Percentiles rank a stretch among this genome's conserved stretches.
Conservation (phyloP, 2,888 invertebrate species). For the Cosmia trapezina region DNA sequence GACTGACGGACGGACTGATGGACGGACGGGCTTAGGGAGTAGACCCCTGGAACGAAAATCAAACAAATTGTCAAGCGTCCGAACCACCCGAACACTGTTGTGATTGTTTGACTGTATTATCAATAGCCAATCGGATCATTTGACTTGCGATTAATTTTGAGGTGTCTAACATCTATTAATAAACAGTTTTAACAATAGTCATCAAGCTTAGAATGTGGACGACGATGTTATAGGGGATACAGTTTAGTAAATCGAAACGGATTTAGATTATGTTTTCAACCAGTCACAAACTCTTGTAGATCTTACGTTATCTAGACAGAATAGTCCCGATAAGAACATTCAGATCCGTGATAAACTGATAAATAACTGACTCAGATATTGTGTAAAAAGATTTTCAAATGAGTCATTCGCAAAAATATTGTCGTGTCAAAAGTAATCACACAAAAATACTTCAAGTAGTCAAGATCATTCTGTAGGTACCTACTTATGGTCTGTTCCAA, state of each 20-base stretch:
- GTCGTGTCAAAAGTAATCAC: background rate
- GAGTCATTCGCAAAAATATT: slow-evolving; percentile 1
- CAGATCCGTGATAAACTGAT: background rate
- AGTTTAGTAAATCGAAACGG: background rate
- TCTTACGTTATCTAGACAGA: background rate
- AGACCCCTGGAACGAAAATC: too few species aligned
- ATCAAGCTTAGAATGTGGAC: background rate
- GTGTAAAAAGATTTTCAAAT: background rate
- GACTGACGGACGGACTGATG: too few species aligned
- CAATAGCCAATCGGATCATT: too few species aligned
- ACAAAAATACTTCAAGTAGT: background rate
- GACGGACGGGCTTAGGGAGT: too few species aligned
- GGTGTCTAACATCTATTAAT: too few species aligned
- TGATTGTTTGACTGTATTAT: too few species aligned
- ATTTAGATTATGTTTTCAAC: background rate
- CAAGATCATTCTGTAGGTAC: background rate
- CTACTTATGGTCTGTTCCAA: too few species aligned
- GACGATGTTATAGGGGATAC: background rate
- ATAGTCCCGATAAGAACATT: background rate
- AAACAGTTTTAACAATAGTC: too few species aligned
- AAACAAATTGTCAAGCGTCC: too few species aligned
- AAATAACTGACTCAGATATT: background rate
- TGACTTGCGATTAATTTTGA: too few species aligned
- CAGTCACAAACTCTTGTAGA: background rate
- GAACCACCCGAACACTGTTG: too few species aligned